Conservation (phyloP, 2,797 vertebrate species). For the Antrozous pallidus region DNA sequence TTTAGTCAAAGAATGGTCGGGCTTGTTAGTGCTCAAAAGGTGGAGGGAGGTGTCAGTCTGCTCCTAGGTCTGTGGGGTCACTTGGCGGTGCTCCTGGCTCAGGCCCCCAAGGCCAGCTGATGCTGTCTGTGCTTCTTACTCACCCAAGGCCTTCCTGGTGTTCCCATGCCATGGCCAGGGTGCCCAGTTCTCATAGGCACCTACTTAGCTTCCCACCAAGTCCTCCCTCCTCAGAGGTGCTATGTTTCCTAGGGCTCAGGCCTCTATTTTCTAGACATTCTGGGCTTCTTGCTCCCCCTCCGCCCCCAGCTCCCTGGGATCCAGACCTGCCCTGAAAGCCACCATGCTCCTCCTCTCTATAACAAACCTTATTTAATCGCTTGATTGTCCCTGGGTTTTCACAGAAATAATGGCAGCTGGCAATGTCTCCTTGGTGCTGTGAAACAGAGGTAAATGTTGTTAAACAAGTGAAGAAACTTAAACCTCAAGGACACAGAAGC, state of each 20-base stretch:
- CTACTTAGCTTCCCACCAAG: fast-evolving
- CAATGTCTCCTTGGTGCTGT: conserved; percentile 26
- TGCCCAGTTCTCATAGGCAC: not conserved
- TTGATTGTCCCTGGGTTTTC: not conserved
- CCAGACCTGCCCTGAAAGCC: not conserved
- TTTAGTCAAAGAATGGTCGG: not conserved
- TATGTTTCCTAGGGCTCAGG: not conserved
- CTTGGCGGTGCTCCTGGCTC: not conserved
- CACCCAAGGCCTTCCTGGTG: fast-evolving
- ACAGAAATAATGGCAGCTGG: conserved; percentile 42
- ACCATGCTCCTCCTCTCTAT: not conserved
- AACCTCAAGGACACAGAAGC: conserved; percentile 19
- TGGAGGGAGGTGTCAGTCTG: not conserved
- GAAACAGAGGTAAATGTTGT: conserved; percentile 27
- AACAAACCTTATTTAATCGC: not conserved
- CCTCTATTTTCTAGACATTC: not conserved
- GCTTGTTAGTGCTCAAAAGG: not conserved
- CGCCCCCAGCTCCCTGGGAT: not conserved
- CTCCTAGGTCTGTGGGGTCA: not conserved
- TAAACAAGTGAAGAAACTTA: conserved; percentile 9
- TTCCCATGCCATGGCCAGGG: not conserved
- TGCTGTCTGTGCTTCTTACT: fast-evolving
- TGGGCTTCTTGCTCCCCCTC: too few species aligned
- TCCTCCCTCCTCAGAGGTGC: not conserved
- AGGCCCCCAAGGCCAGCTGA: not conserved